These are phyloP conservation scores for Abrostola triplasia DNA, from an alignment of 2,888 invertebrate species.

Conservation along the genomic window DNA sequence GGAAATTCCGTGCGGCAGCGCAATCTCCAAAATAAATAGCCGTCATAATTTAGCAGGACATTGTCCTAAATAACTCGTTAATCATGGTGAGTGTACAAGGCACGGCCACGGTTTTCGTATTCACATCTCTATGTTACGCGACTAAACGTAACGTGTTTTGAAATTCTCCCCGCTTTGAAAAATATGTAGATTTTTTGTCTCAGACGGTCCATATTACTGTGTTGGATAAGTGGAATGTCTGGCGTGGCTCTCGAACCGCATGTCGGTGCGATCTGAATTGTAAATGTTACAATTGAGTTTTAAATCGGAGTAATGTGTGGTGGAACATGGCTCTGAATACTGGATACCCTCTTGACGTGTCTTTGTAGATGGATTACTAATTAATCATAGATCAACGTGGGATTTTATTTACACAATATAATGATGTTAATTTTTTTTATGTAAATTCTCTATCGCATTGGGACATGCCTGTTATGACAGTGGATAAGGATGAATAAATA, in stretches of 20 bases:
- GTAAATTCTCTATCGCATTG: too few relatives aligned
- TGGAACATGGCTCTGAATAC: not conserved
- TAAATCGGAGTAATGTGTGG: not conserved
- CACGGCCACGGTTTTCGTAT: constrained; percentile 60
- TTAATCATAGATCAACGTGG: not conserved
- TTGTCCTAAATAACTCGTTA: constrained; percentile 69
- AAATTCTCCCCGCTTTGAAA: constrained; percentile 62
- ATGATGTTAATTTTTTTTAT: too few relatives aligned
- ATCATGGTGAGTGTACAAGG: constrained; percentile 62
- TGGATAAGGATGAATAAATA: too few relatives aligned
- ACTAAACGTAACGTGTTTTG: constrained; percentile 64
- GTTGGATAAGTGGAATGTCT: constrained; percentile 35
- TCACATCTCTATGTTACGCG: constrained; percentile 51
- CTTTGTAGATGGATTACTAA: not conserved
- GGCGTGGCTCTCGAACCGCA: constrained; percentile 18
- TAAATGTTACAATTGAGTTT: constrained; percentile 26
- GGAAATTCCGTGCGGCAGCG: constrained; percentile 48
- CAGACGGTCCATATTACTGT: constrained; percentile 32
- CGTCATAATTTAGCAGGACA: constrained; percentile 65
- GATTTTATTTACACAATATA: too few relatives aligned
- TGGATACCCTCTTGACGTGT: not conserved
- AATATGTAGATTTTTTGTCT: constrained; percentile 61
- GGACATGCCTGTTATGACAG: too few relatives aligned
- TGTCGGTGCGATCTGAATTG: constrained; percentile 8
- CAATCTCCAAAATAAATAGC: constrained; percentile 71